Evolutionary conservation across 2,113 vertebrate genomes (phyloP).

Genomic region (Melierax canorus): DNA sequence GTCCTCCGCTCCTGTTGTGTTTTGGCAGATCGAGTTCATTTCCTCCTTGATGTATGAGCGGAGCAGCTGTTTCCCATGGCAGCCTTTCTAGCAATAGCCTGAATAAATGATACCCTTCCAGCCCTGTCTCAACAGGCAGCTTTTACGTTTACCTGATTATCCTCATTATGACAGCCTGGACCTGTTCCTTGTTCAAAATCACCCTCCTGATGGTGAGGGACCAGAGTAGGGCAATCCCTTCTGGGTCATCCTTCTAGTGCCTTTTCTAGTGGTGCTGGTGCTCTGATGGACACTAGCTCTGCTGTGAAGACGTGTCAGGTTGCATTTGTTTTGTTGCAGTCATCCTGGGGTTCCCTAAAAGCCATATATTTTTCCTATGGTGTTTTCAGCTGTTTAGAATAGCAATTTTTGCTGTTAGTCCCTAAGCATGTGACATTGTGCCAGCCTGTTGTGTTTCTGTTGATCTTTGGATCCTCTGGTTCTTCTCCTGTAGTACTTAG

Average conservation of each 20-base stretch:
- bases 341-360: background rate
- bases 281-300: background rate
- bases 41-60: background rate
- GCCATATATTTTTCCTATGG: background rate
- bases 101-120: slow-evolving; percentile 16
- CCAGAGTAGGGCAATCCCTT: background rate
- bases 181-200: background rate
- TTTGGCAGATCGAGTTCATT: background rate
- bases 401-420: background rate
- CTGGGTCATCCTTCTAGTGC: background rate
- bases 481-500: background rate
- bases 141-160: slow-evolving; percentile 24
- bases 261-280: background rate
- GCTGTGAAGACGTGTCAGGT: background rate
- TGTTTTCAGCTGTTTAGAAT: background rate
- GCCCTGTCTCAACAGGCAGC: background rate
- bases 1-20: background rate
- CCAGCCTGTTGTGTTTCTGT: background rate
- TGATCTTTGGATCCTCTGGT: background rate
- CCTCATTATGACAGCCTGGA: slow-evolving; percentile 23
- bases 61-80: slow-evolving; percentile 24
- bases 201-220: background rate
- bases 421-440: background rate
- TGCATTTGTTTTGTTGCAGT: background rate
- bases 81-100: background rate